phyloP scores from a whole-genome alignment of 2,113 vertebrate genomes.

The Nerophis lumbriciformis region DNA sequence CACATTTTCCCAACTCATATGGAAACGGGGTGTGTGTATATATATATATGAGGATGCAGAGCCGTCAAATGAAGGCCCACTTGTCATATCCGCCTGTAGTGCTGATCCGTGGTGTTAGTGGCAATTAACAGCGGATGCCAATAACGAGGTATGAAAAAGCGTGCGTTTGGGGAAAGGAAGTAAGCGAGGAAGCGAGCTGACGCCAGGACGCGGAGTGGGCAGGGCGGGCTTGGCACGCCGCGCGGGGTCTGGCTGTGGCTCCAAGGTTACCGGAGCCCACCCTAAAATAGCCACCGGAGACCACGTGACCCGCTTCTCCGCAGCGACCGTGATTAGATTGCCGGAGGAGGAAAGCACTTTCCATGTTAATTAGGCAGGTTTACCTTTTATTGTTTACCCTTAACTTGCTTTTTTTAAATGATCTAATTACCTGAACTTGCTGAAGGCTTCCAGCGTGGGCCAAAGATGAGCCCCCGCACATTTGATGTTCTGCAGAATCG shows the following conservation, averaged over 20 bases:
- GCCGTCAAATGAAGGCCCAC: not conserved
- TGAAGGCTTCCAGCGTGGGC: not conserved
- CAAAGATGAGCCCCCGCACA: not conserved
- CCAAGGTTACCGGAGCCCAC: constrained; percentile 61
- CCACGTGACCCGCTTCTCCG: constrained; percentile 2
- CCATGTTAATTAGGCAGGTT: not conserved
- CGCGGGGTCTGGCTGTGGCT: constrained; percentile 49
- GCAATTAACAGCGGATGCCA: constrained; percentile 5
- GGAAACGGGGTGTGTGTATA: too few species aligned
- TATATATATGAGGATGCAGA: not conserved
- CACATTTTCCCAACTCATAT: too few species aligned
- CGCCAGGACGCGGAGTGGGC: constrained; percentile 47
- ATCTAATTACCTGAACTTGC: constrained; percentile 6
- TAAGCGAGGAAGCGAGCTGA: constrained; percentile 22
- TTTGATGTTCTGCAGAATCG: not conserved
- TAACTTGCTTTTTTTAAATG: constrained; percentile 10
- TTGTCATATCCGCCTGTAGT: not conserved
- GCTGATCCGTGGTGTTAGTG: not conserved
- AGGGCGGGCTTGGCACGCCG: constrained; percentile 38
- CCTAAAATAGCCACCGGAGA: constrained; percentile 46
- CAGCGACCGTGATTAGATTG: constrained; percentile 2
- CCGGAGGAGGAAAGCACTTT: not conserved
- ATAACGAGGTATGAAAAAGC: not conserved
- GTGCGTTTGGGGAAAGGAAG: constrained; percentile 11
- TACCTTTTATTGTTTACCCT: constrained; percentile 2